Evolutionary conservation across 2,113 vertebrate species (phyloP).

Genomic region (Serinus canaria): DNA sequence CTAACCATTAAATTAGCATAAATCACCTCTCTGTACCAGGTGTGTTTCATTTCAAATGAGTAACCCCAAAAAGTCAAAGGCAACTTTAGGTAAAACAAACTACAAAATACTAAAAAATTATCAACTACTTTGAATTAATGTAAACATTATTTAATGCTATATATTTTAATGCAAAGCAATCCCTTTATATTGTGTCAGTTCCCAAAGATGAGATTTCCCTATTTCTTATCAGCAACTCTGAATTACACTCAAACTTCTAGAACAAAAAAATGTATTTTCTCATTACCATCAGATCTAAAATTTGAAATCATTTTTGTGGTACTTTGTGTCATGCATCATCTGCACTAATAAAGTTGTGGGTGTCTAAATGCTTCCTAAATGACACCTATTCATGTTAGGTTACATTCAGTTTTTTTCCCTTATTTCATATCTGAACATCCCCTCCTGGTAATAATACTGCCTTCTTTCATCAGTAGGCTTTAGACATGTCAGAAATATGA

Average conservation of each 20-base stretch:
- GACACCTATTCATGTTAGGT: not conserved
- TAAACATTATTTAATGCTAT: not conserved
- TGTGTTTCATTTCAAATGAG: not conserved
- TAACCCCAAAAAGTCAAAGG: not conserved
- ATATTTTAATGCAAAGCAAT: not conserved
- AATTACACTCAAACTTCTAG: not conserved
- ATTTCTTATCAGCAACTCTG: not conserved
- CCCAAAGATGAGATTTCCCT: not conserved
- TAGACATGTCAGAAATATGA: not conserved
- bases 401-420: not conserved
- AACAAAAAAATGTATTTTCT: not conserved
- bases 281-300: not conserved
- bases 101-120: not conserved
- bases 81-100: not conserved
- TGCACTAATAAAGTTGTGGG: not conserved
- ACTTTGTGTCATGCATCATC: not conserved
- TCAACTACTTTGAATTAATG: not conserved
- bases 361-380: not conserved
- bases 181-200: not conserved
- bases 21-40: not conserved
- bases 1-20: not conserved
- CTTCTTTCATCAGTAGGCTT: not conserved
- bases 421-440: not conserved
- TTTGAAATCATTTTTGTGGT: not conserved
- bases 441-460: not conserved